Evolutionary conservation across 2,888 invertebrate species (phyloP).

Genomic region (Octodonta nipae): DNA sequence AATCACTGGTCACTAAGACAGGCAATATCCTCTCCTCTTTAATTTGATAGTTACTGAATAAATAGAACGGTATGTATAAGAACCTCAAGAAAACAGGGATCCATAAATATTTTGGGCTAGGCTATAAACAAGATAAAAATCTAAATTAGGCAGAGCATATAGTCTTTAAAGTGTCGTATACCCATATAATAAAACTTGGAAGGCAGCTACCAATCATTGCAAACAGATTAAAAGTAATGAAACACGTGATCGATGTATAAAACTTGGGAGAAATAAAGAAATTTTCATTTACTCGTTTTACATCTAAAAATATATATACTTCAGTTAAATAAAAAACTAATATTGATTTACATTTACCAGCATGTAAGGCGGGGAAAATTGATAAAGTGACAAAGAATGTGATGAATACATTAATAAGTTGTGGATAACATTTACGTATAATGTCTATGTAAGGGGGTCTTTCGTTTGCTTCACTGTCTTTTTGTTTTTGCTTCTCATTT

Average conservation of each 20-base stretch:
- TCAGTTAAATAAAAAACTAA: too few relatives aligned
- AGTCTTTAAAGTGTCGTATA: too few relatives aligned
- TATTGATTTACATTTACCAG: slow-evolving; percentile 43
- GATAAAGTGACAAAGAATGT: slow-evolving; percentile 84
- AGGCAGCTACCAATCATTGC: slow-evolving; percentile 86
- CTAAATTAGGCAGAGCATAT: background rate
- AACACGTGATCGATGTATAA: slow-evolving; percentile 70
- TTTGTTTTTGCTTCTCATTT: slow-evolving; percentile 35
- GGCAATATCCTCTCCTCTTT: slow-evolving; percentile 47
- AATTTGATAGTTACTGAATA: slow-evolving; percentile 81
- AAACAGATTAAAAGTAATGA: slow-evolving; percentile 82
- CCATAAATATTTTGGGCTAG: slow-evolving; percentile 61
- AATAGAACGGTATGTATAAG: slow-evolving; percentile 75
- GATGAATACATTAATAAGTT: slow-evolving; percentile 83
- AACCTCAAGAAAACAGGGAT: slow-evolving; percentile 58
- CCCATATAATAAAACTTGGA: slow-evolving; percentile 67
- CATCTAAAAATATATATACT: too few relatives aligned
- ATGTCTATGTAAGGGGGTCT: slow-evolving; percentile 54
- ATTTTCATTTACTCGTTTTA: slow-evolving; percentile 15
- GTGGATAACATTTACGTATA: slow-evolving; percentile 60
- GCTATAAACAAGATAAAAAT: slow-evolving; percentile 54
- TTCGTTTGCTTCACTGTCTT: slow-evolving; percentile 27
- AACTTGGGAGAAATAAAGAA: slow-evolving; percentile 46
- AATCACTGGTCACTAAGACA: slow-evolving; percentile 67
- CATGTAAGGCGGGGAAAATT: slow-evolving; percentile 78